Evolutionary conservation across 2,113 vertebrate species (phyloP).

Genomic region (Hydropotes inermis): DNA sequence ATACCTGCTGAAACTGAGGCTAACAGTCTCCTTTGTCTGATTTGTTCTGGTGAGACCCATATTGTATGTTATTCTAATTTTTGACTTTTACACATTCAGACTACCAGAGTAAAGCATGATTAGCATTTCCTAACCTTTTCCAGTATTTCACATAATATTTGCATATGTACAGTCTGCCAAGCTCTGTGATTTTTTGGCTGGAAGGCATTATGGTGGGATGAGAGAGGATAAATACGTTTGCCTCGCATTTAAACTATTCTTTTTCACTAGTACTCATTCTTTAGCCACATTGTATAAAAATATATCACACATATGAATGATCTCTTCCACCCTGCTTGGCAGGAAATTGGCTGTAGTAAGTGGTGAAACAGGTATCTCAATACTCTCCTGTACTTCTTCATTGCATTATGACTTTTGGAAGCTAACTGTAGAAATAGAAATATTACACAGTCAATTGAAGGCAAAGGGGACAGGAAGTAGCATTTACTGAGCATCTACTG

Average conservation of each 20-base stretch:
- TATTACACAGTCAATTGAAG: neutral
- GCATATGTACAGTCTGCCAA: slow-evolving; percentile 66
- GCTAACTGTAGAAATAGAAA: slow-evolving; percentile 35
- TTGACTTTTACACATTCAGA: slow-evolving; percentile 62
- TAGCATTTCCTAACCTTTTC: slow-evolving; percentile 73
- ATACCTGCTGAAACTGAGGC: slow-evolving; percentile 36
- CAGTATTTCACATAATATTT: slow-evolving; percentile 68
- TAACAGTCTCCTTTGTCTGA: slow-evolving; percentile 52
- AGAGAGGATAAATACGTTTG: slow-evolving; percentile 73
- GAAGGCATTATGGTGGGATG: slow-evolving; percentile 61
- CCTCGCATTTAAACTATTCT: slow-evolving; percentile 59
- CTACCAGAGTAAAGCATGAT: slow-evolving; percentile 64
- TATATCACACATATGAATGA: slow-evolving; percentile 21
- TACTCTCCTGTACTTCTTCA: neutral
- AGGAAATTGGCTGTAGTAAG: slow-evolving; percentile 36
- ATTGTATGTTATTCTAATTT: slow-evolving; percentile 59
- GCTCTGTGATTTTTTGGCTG: slow-evolving; percentile 54
- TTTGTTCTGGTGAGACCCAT: slow-evolving; percentile 57
- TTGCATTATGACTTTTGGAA: slow-evolving; percentile 31
- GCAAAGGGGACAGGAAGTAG: slow-evolving; percentile 13
- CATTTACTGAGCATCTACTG: slow-evolving; percentile 36
- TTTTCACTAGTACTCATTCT: slow-evolving; percentile 55
- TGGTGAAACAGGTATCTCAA: slow-evolving; percentile 19
- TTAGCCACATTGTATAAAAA: slow-evolving; percentile 52
- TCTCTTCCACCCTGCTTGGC: slow-evolving; percentile 38